Evolutionary conservation across 2,888 invertebrate species (phyloP).

Genomic region (Drosophila nr. fundita): DNA sequence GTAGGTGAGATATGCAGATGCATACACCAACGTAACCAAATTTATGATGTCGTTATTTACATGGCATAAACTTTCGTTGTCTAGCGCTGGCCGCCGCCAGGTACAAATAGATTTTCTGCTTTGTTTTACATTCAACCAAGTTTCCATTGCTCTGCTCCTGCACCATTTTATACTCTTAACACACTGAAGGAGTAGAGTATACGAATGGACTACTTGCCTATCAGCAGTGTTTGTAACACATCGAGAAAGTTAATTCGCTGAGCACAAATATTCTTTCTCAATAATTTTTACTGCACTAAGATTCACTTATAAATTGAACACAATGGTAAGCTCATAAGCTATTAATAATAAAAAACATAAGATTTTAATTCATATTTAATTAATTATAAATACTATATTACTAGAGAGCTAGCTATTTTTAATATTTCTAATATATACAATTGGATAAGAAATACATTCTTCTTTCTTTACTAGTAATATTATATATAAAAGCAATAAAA

Average conservation of each 20-base stretch:
- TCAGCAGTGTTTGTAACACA: not conserved
- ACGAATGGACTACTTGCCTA: not conserved
- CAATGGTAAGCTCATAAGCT: not conserved
- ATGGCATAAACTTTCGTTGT: slow-evolving; percentile 77
- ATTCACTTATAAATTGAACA: not conserved
- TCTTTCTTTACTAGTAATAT: not conserved
- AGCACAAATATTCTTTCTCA: too few species aligned
- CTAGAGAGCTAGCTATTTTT: not conserved
- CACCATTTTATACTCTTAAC: slow-evolving; percentile 32
- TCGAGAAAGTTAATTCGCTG: not conserved
- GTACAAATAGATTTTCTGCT: slow-evolving; percentile 77
- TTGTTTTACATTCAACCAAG: slow-evolving; percentile 65
- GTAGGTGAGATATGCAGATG: slow-evolving; percentile 58
- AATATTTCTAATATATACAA: not conserved
- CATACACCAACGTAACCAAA: slow-evolving; percentile 61
- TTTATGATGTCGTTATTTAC: slow-evolving; percentile 80
- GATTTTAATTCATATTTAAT: not conserved
- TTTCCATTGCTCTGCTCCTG: slow-evolving; percentile 22
- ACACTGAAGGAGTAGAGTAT: slow-evolving; percentile 12
- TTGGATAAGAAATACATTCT: not conserved
- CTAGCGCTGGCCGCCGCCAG: slow-evolving; percentile 40
- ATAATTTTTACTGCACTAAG: not conserved
- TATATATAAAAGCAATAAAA: not conserved
- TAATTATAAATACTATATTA: not conserved
- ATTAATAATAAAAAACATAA: not conserved